Evolutionary conservation across 2,888 invertebrate species (phyloP).

Genomic region (Megalurothrips usitatus): DNA sequence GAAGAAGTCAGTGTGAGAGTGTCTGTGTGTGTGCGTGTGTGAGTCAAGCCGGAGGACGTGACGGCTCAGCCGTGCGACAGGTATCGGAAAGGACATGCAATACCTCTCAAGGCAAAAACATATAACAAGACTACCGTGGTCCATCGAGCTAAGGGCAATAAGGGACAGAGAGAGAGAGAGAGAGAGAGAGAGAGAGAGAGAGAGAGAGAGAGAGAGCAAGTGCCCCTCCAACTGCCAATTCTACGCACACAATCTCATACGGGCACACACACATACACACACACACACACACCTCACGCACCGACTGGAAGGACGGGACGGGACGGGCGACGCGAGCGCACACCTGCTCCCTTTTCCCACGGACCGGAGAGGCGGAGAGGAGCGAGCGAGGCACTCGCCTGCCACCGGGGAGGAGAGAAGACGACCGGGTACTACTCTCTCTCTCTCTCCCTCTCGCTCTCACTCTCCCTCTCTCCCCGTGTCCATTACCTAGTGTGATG

Average conservation of each 20-base stretch:
- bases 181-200: not conserved
- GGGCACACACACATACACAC: not conserved
- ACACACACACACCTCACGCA: not conserved
- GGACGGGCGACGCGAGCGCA: conserved; percentile 23
- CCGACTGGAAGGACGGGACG: not conserved
- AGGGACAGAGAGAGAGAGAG: not conserved
- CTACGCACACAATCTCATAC: not conserved
- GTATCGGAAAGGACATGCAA: no score
- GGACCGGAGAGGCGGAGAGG: not conserved
- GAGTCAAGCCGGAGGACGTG: not conserved
- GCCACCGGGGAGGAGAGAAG: conserved; percentile 9
- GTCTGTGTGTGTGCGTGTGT: not conserved
- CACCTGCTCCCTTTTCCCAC: conserved; percentile 23
- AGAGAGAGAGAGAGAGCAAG: not conserved
- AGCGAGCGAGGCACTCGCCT: conserved; percentile 5
- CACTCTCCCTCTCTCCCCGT: not conserved
- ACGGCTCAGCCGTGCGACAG: not conserved
- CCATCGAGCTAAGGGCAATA: not conserved
- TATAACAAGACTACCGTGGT: not conserved
- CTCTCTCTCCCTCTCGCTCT: not conserved
- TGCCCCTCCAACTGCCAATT: conserved; percentile 15
- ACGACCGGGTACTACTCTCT: not conserved
- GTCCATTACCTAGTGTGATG: not conserved
- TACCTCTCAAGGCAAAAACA: no score
- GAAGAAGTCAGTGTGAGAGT: no score